A percentile compares a stretch with the other conserved stretches of the same genome.
phyloP scores from a whole-genome alignment of 2,888 invertebrate genomes.

The Mythimna lalbum region DNA sequence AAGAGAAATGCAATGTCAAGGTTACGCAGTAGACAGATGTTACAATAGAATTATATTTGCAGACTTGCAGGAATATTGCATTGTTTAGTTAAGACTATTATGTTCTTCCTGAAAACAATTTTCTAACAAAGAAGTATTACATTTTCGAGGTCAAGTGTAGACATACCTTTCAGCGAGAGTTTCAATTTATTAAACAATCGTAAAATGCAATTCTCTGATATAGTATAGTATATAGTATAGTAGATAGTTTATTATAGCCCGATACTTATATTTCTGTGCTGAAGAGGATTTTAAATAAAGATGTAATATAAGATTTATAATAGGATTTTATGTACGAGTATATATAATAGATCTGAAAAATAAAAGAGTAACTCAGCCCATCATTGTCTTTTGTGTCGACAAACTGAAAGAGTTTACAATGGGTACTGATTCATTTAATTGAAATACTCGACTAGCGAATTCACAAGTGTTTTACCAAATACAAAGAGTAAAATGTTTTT shows the following conservation, averaged over 20 bases:
- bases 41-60: not conserved
- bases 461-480: constrained; percentile 14
- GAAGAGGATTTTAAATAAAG: constrained; percentile 7
- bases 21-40: not conserved
- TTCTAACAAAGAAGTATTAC: not conserved
- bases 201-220: not conserved
- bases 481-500: constrained; percentile 18
- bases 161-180: not conserved
- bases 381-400: constrained; percentile 18
- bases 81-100: constrained; percentile 18
- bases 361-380: not conserved
- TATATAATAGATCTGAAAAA: too few species aligned
- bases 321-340: too few species aligned
- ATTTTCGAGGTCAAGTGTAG: not conserved
- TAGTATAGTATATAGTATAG: too few species aligned
- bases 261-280: not conserved
- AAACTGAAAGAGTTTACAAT: constrained; percentile 24
- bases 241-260: too few species aligned
- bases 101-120: not conserved
- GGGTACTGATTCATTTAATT: constrained; percentile 23
- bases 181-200: not conserved
- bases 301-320: too few species aligned
- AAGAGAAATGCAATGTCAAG: constrained; percentile 13
- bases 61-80: not conserved
- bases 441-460: not conserved